These are phyloP conservation scores for Adelges cooleyi DNA, from an alignment of 1,140 invertebrate species.

Conservation along the genomic window DNA sequence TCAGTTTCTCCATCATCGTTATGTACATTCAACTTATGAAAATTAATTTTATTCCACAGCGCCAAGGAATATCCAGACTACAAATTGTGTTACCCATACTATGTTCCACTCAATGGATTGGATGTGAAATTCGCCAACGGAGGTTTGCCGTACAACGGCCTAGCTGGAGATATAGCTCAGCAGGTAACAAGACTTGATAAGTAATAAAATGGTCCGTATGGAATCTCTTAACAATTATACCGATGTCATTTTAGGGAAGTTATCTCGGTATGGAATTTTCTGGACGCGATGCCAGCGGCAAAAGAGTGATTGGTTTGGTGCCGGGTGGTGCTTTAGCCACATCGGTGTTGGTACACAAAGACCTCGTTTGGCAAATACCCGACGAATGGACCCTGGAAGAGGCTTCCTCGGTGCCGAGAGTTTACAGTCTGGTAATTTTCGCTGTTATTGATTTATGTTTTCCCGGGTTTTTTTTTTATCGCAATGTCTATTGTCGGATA, in stretches of 20 bases:
- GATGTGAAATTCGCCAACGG: conserved; percentile 93
- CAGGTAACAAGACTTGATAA: conserved; percentile 45
- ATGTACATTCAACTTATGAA: not conserved
- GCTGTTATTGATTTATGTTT: too few relatives aligned
- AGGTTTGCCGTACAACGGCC: conserved; percentile 54
- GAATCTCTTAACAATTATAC: not conserved
- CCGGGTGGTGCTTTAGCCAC: conserved; percentile 79
- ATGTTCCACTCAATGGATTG: conserved; percentile 87
- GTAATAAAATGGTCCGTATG: not conserved
- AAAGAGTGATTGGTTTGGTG: conserved; percentile 85
- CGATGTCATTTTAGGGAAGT: conserved; percentile 36
- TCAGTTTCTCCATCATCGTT: conserved; percentile 30
- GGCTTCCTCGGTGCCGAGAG: conserved; percentile 86
- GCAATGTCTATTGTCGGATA: not conserved
- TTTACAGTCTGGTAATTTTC: conserved; percentile 62
- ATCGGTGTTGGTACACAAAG: conserved; percentile 64
- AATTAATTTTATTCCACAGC: not conserved
- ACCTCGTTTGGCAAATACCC: conserved; percentile 84
- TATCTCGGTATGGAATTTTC: conserved; percentile 90
- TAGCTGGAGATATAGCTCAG: conserved; percentile 56
- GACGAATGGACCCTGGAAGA: conserved; percentile 80
- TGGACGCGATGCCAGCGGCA: conserved; percentile 61
- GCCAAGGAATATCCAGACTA: not conserved
- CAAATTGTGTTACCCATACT: conserved; percentile 73
- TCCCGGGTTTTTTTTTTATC: not conserved